These are phyloP conservation scores for Catharus minimus DNA, from an alignment of 2,113 vertebrate genomes.

Conservation along the genomic window DNA sequence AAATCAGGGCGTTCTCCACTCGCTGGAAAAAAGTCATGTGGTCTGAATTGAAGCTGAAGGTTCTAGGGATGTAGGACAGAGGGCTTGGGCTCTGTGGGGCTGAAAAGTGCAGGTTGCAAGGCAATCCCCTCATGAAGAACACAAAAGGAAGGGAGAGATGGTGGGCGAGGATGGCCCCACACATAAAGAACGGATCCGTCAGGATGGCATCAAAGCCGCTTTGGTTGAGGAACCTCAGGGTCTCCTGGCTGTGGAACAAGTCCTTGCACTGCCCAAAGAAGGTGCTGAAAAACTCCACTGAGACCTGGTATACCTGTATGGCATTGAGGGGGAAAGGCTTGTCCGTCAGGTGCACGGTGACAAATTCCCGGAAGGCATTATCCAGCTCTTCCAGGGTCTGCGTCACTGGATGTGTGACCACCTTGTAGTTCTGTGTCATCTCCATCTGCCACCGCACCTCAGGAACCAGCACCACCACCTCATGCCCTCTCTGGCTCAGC, in stretches of 20 bases:
- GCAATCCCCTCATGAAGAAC: slow-evolving; percentile 37
- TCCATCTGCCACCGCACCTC: too few species aligned
- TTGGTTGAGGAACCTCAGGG: slow-evolving; percentile 42
- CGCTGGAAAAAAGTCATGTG: too few species aligned
- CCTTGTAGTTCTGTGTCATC: too few species aligned
- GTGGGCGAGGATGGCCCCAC: slow-evolving; percentile 38
- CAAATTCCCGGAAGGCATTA: accelerated
- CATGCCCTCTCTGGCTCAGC: too few species aligned
- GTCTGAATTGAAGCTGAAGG: too few species aligned
- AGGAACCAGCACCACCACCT: too few species aligned
- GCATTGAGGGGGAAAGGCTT: not conserved
- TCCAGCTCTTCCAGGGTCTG: not conserved
- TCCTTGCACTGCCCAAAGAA: not conserved
- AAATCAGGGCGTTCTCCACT: too few species aligned
- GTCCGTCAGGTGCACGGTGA: accelerated
- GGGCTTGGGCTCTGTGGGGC: not conserved
- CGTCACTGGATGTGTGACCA: not conserved
- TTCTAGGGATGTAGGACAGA: too few species aligned
- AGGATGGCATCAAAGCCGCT: slow-evolving; percentile 55
- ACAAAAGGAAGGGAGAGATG: slow-evolving; percentile 49
- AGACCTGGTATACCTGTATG: accelerated
- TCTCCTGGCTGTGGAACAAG: slow-evolving; percentile 32
- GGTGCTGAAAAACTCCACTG: accelerated
- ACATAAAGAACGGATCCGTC: slow-evolving; percentile 44
- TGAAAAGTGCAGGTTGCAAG: slow-evolving; percentile 37